These are phyloP conservation scores for Limosa lapponica DNA, from an alignment of 2,797 vertebrate species.

Conservation along the genomic window DNA sequence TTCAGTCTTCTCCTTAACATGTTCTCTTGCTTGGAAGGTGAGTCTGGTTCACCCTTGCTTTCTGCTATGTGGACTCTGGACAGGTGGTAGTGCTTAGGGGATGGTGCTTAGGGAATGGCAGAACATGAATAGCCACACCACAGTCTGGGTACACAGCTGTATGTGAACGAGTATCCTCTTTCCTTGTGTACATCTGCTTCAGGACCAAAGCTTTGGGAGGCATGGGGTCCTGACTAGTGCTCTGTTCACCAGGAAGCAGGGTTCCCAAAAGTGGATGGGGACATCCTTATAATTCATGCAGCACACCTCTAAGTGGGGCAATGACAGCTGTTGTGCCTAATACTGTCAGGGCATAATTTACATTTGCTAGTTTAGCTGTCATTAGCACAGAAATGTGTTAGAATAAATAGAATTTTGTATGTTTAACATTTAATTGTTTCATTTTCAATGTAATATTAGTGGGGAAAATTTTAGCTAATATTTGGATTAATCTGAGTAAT, in stretches of 20 bases:
- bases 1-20: neutral
- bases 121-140: rapidly evolving
- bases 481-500: neutral
- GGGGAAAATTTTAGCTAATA: neutral
- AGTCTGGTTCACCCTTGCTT: neutral
- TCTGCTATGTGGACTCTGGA: neutral
- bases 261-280: neutral
- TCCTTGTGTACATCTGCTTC: neutral
- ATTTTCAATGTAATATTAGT: neutral
- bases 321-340: neutral
- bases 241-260: neutral
- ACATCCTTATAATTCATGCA: neutral
- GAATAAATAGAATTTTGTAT: neutral
- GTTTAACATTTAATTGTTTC: neutral
- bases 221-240: neutral
- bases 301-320: neutral
- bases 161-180: neutral
- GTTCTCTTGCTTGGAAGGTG: neutral
- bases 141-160: neutral
- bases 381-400: neutral
- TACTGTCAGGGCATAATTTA: neutral
- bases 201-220: neutral
- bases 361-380: neutral
- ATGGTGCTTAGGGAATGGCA: neutral
- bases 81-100: neutral